phyloP scores from a whole-genome alignment of 2,888 invertebrate genomes.

The Tiliacea citrago region DNA sequence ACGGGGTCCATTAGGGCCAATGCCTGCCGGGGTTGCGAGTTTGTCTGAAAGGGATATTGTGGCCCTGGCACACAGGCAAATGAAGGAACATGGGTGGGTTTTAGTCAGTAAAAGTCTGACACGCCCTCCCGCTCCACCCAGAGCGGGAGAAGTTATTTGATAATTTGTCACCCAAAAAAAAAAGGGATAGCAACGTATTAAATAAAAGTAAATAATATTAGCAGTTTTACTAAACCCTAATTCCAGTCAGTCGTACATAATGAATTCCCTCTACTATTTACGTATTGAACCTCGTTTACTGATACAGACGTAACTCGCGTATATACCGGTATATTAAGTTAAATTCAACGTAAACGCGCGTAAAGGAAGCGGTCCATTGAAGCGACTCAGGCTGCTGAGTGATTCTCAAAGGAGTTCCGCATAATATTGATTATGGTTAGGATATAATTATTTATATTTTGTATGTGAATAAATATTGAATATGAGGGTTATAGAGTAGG shows the following conservation, averaged over 20 bases:
- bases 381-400: conserved; percentile 64
- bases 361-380: conserved; percentile 70
- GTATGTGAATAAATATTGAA: neutral
- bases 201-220: neutral
- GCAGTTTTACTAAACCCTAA: neutral
- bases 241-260: conserved; percentile 1
- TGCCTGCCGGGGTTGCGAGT: too few species aligned
- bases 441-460: conserved; percentile 38
- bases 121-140: too few species aligned
- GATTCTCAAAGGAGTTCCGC: conserved; percentile 62
- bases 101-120: too few species aligned
- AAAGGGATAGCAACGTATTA: too few species aligned
- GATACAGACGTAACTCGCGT: conserved; percentile 30
- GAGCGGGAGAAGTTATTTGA: too few species aligned
- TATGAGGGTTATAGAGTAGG: neutral
- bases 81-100: too few species aligned
- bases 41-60: too few species aligned
- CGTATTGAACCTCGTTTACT: conserved; percentile 30
- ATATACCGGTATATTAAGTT: conserved; percentile 50
- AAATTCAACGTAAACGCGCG: conserved; percentile 67
- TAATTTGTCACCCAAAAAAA: too few species aligned
- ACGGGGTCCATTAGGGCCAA: too few species aligned
- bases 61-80: too few species aligned
- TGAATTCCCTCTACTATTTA: conserved; percentile 12
- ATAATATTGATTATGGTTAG: conserved; percentile 22